Evolutionary conservation across 2,113 vertebrate species (phyloP), one percentile per base, ranked within the genome.

Genomic region (Pterocles burchelli): DNA sequence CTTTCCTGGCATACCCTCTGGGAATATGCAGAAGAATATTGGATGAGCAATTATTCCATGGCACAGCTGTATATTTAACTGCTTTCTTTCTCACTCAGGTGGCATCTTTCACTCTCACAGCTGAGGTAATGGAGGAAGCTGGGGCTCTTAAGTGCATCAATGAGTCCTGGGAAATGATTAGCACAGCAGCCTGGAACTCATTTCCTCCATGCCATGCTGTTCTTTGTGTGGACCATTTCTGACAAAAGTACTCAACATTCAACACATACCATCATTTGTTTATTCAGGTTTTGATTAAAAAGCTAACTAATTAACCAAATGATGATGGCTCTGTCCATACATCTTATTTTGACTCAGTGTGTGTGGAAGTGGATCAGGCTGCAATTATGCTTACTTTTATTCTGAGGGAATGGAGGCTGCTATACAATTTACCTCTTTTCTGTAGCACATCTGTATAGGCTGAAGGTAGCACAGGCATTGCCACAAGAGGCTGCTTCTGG

Each of bases 1-100:
- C 84, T 92, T 97, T 96, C 88, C 66, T 91, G 36, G 86, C 93
- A 95, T 95, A 93, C 81, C 95, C 79, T 95, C 17, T 7, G 94
- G 90, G 90, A 93, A 49, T 49, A 77, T 46, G 34, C 70, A 95
- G 94, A 66, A 92, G 87, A 89, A 87, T 95, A 88, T 17, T 61
- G 72, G 61, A 94, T 74, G 83, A 74, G 72, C 82, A 95, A 90
- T 86, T 93, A 73, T 91, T 92, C 88, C 89, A 89, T 96, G 73
- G 65, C 84, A 93, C 76, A 89, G 85, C 68, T 95, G 81, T 89
- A 71, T 88, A 62, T 91, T 90, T 96, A 94, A 65, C 72, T 88
- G 48, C 48, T 93, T 95, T 12, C 82, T 93, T 83, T 94, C 59
- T 71, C 72, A 81, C 73, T 86, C 21, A 57, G 84, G 68, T 74